Base-by-base conservation (phyloP, 2,888 invertebrate genomes). In the Physocephala rufipes region DNA sequence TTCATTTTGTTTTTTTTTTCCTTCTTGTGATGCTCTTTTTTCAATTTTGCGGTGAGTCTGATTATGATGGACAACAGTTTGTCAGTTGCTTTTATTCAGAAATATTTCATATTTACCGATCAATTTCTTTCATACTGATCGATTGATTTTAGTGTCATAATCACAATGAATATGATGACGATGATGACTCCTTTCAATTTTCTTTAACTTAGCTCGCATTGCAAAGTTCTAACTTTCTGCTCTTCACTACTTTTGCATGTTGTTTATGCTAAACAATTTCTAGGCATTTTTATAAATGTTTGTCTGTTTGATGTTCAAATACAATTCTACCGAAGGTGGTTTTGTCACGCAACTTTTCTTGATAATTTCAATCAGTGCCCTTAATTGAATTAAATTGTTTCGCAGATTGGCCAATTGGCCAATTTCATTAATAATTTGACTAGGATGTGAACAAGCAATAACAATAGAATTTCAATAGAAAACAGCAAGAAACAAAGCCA, bases 301-400 rank as follows among this genome's bases (percentile, higher is more conserved):
- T 26, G 43, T 15, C 21, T 47, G n/a, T 26, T 51, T 13, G 49
- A 19, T 47, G 16, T 26, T 28, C 7, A 12, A 49, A 21, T 16
- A 15, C 2, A 49, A 49, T 49, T 49, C 49, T 30, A 28, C n/a
- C 28, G 49, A 49, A 30, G 43, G 36, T 21, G 62, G 13, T 63
- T 47, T 58, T 58, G 1, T 28, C 26, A 15, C 15, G 12, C 3
- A 15, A 4, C 9, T 24, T 58, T 12, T 58, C n/a, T 49, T 49
- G 49, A 49, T 19, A n/a, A 49, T 58, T 58, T 55, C 68, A 68
- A 62, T 68, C 68, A 51, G 30, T 9, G 49, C n/a, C 78, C 77
- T 80, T 81, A 81, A 81, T 81, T 81, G 81, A 81, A 81, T 82
- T 81, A 81, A 81, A 81, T 81, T 81, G 81, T 81, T 74, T 74